Percentiles rank a stretch among this genome's conserved stretches.
phyloP scores from a whole-genome alignment of 2,888 invertebrate genomes.

The Ommatoiulus sabulosus region DNA sequence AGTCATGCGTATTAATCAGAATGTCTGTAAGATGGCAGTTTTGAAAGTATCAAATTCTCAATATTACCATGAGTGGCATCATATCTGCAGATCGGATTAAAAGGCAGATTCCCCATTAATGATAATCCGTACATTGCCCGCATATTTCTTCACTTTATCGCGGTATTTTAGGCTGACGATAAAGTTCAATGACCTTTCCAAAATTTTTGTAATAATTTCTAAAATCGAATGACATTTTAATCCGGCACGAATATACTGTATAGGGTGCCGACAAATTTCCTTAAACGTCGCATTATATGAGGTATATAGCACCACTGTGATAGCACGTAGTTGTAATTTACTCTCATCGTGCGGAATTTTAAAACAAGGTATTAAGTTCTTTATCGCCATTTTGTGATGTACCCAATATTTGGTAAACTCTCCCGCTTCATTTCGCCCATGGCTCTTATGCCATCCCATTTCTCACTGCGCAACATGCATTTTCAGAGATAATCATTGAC shows the following conservation, averaged over 20 bases:
- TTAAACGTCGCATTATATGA: neutral
- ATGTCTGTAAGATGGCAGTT: neutral
- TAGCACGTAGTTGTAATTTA: slow-evolving; percentile 2
- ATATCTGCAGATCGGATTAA: slow-evolving; percentile 25
- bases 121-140: slow-evolving; percentile 34
- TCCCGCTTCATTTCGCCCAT: neutral
- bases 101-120: neutral
- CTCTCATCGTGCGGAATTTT: neutral
- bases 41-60: neutral
- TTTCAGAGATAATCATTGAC: neutral
- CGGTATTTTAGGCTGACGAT: neutral
- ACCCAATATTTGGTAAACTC: neutral
- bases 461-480: neutral
- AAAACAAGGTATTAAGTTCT: slow-evolving; percentile 20
- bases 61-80: neutral
- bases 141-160: neutral
- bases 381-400: neutral
- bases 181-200: neutral
- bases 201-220: neutral
- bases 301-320: too few relatives aligned
- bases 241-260: neutral
- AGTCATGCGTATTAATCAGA: neutral
- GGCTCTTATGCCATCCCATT: neutral
- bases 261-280: neutral
- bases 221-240: neutral